Base-by-base conservation (phyloP, 1,140 invertebrate species). In the Coptotermes formosanus region DNA sequence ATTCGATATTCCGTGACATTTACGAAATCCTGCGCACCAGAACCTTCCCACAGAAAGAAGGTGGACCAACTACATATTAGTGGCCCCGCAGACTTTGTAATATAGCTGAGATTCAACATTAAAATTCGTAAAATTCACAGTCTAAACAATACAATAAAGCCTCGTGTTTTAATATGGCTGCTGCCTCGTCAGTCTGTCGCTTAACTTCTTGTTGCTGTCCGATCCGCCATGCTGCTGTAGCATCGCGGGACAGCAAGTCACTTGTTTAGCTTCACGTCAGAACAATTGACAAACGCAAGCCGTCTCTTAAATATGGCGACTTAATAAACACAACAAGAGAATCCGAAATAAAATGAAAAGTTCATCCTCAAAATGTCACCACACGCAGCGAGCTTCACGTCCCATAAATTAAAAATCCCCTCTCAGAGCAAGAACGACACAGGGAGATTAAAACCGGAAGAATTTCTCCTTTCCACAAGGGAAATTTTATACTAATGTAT, bases 211-310 rank as follows among this genome's bases (percentile, higher is more conserved):
- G 52, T 55, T 21, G 1, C 52, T 21, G 0, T 21, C 52, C 0
- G 14, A 4, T 16, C 6, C 64, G 25, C 64, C 64, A 2, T 11
- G 14, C 30, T 30, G n/a, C 19, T 75, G 1, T n/a, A 11, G 64
- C 14, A 75, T 9, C 25, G 64, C n/a, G 25, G n/a, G n/a, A 25
- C 25, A 30, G 25, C n/a, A 25, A n/a, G 64, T 30, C 64, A 75
- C 30, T 75, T 75, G 64, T 75, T 75, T 75, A 75, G 64, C n/a
- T 75, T 75, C 64, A 30, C 8, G 64, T 75, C 64, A 75, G 64
- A 75, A 75, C 64, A 75, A 75, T 75, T 75, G 64, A 75, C 64
- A 75, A 30, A 75, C 64, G 64, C 64, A n/a, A 25, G 64, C 2
- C 64, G 64, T 75, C 64, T 30, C 25, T 75, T 75, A n/a, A 25